Base-by-base conservation (phyloP, 1,140 invertebrate genomes). In the Hycleus phaleratus region DNA sequence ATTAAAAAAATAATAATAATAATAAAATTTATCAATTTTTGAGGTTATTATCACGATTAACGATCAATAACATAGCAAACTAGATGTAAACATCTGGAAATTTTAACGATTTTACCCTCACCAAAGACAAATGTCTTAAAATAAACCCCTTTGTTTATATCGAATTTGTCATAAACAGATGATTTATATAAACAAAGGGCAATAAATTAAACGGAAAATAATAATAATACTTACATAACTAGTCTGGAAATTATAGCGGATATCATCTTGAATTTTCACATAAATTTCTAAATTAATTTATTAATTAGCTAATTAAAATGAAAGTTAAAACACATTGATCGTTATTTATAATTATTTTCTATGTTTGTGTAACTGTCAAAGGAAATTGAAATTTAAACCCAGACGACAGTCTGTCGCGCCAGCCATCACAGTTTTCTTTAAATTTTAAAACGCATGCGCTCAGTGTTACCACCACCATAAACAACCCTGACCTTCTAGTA, bases 171-270 rank as follows among this genome's bases (percentile, higher is more conserved):
- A 38, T 25, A 50, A 26, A 44, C 40, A 32, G 32, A 58, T 44
- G 18, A 18, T 42, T 24, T 4, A 10, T 26, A 12, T 42, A 26
- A 32, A 50, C 32, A 18, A 45, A 45, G 18, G 18, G 1, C 18
- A 18, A 18, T 18, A 18, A 18, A 18, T 18, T 18, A 39, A 45
- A 46, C 4, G 39, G 9, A 7, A 42, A 53, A 26, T 32, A 25
- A 49, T 51, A 39, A 42, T n/a, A 43, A 46, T 63, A 65, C 63
- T 65, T 58, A 65, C 63, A 65, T 63, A 26, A 65, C 63, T 49
- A 65, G 32, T 63, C 63, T 60, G 18, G 61, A 63, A 26, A 65
- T 60, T 45, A 65, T 62, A 25, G 63, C 55, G 6, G 63, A 63
- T 56, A 65, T 65, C 63, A 65, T 65, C 38, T 11, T 58, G 46